These are phyloP conservation scores for Stichopus horrens DNA, from an alignment of 53 echinoderm and acorn worm genomes.

Conservation along the genomic window DNA sequence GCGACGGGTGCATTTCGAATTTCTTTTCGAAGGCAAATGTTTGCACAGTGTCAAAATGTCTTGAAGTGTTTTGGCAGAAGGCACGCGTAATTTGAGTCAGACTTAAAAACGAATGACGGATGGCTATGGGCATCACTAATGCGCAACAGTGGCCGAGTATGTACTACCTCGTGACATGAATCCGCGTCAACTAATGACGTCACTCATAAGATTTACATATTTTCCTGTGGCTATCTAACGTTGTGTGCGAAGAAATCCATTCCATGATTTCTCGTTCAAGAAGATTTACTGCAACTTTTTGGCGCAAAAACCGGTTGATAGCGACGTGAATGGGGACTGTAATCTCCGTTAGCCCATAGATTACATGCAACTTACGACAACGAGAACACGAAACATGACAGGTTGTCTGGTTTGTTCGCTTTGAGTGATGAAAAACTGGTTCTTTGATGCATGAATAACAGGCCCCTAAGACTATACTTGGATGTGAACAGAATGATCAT, in stretches of 20 bases:
- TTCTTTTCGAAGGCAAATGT: background rate
- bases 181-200: background rate
- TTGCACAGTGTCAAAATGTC: conserved; percentile 8
- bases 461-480: no score
- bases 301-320: background rate
- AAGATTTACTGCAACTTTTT: background rate
- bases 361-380: conserved; percentile 8
- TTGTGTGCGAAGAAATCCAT: background rate
- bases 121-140: background rate
- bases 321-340: conserved; percentile 14
- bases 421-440: background rate
- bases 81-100: background rate
- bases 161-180: background rate
- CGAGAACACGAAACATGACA: conserved; percentile 28
- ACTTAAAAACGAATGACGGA: background rate
- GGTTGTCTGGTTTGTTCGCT: conserved; percentile 1
- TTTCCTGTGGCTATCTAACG: background rate
- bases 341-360: conserved; percentile 2
- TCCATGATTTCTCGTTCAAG: background rate
- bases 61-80: background rate
- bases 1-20: background rate
- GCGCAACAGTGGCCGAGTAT: background rate
- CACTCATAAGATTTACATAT: background rate
- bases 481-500: no score
- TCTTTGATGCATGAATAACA: no score